A percentile compares a stretch with the other conserved stretches of the same genome.
phyloP scores from a whole-genome alignment of 2,113 vertebrate genomes.

The Nanger granti region DNA sequence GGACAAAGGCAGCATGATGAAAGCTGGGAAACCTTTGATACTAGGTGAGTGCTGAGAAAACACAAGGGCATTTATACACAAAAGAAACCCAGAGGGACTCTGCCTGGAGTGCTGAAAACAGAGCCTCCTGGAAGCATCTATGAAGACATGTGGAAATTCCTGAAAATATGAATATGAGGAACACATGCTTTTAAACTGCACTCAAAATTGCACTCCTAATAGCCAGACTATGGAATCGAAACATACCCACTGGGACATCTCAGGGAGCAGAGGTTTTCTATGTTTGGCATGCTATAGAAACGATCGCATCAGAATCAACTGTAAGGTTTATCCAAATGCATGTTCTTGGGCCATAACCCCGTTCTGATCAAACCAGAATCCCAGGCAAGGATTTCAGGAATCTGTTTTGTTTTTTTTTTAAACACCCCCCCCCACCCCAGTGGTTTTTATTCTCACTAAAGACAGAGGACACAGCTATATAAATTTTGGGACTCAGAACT shows the following conservation, averaged over 20 bases:
- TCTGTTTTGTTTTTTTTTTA: background rate
- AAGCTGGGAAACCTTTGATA: background rate
- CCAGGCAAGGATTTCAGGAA: background rate
- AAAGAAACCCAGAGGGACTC: background rate
- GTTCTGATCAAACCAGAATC: fast-evolving
- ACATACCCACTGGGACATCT: background rate
- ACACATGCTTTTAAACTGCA: background rate
- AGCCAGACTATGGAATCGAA: background rate
- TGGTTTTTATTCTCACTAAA: background rate
- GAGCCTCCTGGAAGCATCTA: background rate
- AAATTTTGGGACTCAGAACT: background rate
- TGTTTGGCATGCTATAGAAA: background rate
- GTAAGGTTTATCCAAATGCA: background rate
- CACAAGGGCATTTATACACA: background rate
- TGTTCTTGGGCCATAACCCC: fast-evolving
- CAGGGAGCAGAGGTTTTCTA: background rate
- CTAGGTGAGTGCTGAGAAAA: background rate
- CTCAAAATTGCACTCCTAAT: background rate
- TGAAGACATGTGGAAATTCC: background rate
- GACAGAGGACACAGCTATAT: background rate
- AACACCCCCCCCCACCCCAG: fast-evolving
- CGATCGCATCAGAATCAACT: background rate
- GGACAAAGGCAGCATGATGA: background rate
- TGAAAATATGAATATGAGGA: background rate
- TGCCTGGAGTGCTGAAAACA: background rate